phyloP scores from a whole-genome alignment of 2,888 invertebrate species.

The Pristionchus mayeri region DNA sequence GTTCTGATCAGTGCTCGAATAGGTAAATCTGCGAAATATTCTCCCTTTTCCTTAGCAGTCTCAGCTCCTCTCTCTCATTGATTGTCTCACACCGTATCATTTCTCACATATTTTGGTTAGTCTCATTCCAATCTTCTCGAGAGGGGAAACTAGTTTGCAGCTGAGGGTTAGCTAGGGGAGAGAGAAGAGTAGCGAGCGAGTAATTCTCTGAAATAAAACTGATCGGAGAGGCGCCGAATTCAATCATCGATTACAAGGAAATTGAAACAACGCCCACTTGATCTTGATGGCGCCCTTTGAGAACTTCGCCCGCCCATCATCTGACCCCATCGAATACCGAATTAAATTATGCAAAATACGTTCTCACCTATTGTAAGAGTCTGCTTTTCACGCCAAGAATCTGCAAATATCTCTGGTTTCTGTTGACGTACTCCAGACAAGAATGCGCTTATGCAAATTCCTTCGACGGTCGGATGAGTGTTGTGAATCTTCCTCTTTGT shows the following conservation, averaged over 20 bases:
- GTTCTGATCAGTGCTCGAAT: background rate
- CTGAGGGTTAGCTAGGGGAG: background rate
- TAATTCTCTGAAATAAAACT: slow-evolving; percentile 28
- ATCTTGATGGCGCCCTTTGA: background rate
- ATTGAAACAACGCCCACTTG: background rate
- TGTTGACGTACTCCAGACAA: too few relatives aligned
- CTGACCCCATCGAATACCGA: too few relatives aligned
- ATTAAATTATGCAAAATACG: too few relatives aligned
- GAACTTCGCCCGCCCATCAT: too few relatives aligned
- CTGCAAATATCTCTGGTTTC: too few relatives aligned
- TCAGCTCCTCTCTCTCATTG: background rate
- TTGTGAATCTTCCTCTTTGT: too few relatives aligned
- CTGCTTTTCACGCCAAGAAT: too few relatives aligned
- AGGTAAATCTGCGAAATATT: background rate
- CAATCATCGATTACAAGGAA: slow-evolving; percentile 36
- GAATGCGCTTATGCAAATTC: too few relatives aligned
- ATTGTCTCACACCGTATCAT: background rate
- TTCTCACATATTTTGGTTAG: background rate
- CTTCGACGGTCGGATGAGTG: too few relatives aligned
- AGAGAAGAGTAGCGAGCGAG: slow-evolving; percentile 2
- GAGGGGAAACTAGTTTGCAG: slow-evolving; percentile 19
- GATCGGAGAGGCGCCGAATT: slow-evolving; percentile 15
- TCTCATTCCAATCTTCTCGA: background rate
- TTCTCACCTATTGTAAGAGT: too few relatives aligned
- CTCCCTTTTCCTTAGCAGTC: background rate